Evolutionary conservation across 1,140 invertebrate genomes (phyloP), one percentile per base, ranked within the genome.

Genomic region (Ruditapes philippinarum): DNA sequence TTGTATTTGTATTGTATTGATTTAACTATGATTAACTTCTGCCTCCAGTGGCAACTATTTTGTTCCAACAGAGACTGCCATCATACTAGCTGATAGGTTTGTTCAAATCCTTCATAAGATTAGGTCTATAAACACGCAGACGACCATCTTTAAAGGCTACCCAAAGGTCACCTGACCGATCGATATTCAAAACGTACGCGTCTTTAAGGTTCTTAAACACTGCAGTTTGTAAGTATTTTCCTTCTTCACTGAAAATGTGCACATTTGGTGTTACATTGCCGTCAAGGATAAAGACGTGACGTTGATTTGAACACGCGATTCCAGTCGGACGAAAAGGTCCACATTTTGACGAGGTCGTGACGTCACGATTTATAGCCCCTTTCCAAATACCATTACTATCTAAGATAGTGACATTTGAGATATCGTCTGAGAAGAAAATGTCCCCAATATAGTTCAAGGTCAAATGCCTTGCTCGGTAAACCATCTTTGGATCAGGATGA

Each of bases 371-470:
- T 42, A 88, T 80, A 3, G 51, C 25, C 12, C 54, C 25, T 80
- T 88, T 88, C 85, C 74, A 80, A n/a, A 80, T 88, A 22, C 85
- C 85, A 33, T 88, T 88, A 9, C 14, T 57, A 36, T 88, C 85
- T 22, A 88, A 36, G 42, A 88, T 80, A 9, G 85, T 88, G 4
- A 88, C 31, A 42, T 88, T 88, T 45, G 85, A 88, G n/a, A 80
- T 80, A 36, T 80, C 85, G 40, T 88, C 85, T 12, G 85, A 88
- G 25, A 88, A 80, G 28, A 88, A 70, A 11, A 88, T 31, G 38
- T 88, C 85, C 25, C 57, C 57, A 28, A 88, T 62, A 25, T 36
- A 33, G 28, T 88, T 88, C 38, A 51, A 31, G 25, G 57, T 70
- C 57, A 88, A 0, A 42, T 80, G 74, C 49, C 85, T 57, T 45